Evolutionary conservation across 1,140 invertebrate genomes (phyloP).

Genomic region (Drosophila lowei): DNA sequence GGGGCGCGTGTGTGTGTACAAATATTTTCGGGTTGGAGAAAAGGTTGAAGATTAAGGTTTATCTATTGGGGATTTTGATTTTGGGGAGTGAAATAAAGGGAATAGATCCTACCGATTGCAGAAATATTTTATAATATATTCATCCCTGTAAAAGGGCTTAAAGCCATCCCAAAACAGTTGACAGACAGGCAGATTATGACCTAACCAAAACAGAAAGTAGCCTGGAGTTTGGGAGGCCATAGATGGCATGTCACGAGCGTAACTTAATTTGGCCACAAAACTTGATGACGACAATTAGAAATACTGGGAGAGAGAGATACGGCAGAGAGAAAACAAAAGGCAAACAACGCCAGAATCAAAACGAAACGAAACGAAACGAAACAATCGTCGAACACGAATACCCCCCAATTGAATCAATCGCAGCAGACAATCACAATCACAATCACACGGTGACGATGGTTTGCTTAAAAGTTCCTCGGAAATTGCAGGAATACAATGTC

Average conservation of each 20-base stretch:
- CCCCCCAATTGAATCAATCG: conserved; percentile 50
- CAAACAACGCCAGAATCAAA: conserved; percentile 6
- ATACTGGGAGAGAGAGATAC: background rate
- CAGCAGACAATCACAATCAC: background rate
- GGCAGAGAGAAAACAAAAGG: background rate
- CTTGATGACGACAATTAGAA: conserved; percentile 56
- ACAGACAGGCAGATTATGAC: conserved; percentile 19
- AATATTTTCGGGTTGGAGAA: too few species aligned
- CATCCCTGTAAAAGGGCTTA: too few species aligned
- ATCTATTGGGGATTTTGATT: too few species aligned
- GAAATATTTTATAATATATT: too few species aligned
- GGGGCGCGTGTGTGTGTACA: conserved; percentile 9
- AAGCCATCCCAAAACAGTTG: conserved; percentile 2
- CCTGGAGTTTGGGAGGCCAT: background rate
- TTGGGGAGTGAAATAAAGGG: too few species aligned
- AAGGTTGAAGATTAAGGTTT: too few species aligned
- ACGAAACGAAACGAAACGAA: conserved; percentile 11
- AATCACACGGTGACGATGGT: conserved; percentile 23
- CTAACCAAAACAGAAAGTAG: conserved; percentile 9
- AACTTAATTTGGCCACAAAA: conserved; percentile 49
- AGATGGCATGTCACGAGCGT: conserved; percentile 49
- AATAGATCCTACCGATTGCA: too few species aligned
- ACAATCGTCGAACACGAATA: conserved; percentile 47
- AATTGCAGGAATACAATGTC: conserved; percentile 31
- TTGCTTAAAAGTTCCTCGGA: conserved; percentile 6